Base-by-base conservation (phyloP, 2,888 invertebrate species). In the Microdon myrmicae region DNA sequence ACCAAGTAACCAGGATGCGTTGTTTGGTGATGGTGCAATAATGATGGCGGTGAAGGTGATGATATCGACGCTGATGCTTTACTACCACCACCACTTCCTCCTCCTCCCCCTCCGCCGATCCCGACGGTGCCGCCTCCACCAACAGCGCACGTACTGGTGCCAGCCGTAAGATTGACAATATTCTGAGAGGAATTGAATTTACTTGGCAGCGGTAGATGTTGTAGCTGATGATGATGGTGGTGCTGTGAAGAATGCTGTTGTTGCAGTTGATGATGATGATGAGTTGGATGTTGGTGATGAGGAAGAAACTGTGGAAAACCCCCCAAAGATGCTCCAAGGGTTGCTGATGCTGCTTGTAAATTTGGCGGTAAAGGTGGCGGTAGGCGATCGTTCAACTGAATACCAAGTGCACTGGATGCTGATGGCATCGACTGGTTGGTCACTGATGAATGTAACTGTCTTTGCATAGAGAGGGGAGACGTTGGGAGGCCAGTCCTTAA, bases 1-100 rank as follows among this genome's bases (percentile, higher is more conserved):
- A 76, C 76, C 38, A 79, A 69, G 47, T 74, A 78, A 48, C 74
- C 75, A 14, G 78, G 75, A 68, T 78, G 78, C 23, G 72, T 70
- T 19, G 73, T 73, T 34, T 74, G 68, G 43, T 72, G 75, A 69
- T 77, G 77, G 66, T 76, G 77, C 20, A 76, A 67, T 64, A 79
- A 69, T 41, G 79, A 78, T 25, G 78, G 75, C 29, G 80, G 79
- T 56, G 79, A 80, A 31, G 80, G 77, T 34, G 79, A 78, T 43
- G 79, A 77, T 59, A 79, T 74, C 54, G 75, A 74, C 69, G 78
- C 76, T 37, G 78, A 76, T 34, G 51, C 59, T 8, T 59, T 66
- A 25, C 48, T 39, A 37, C 64, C 64, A 13, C 56, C 61, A 51
- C 44, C 38, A 37, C 39, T 48, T n/a, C 22, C 47, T 10, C 17